Base-by-base conservation (phyloP, 2,797 vertebrate genomes). In the Pipistrellus nathusii region DNA sequence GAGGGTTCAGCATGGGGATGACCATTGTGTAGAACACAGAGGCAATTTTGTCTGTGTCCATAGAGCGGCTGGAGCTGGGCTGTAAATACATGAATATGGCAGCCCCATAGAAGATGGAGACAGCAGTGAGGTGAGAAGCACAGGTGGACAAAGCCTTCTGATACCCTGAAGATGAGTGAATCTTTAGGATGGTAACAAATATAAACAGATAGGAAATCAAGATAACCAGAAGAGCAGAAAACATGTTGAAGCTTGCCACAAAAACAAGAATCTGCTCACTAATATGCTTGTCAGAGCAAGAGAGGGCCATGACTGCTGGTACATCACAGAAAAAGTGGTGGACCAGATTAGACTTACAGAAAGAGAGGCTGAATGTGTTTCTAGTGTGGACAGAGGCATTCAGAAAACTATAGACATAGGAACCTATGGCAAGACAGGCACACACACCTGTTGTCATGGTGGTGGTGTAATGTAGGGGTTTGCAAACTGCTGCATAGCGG, bases 291-390 rank as follows among this genome's bases (percentile, higher is more conserved):
- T 77, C 51, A 35, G 93, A 88, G 9, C 59, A 94, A 83, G 88
- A 83, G 1, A 87, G 51, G 35, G 51, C 12, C 84, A 83, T 71
- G 51, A 77, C 59, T 25, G 32, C 69, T 30, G 88, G 41, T 18
- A 91, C 2, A 15, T 91, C 69, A 46, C 84, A 94, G 84, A 87
- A 94, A 71, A 87, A 85, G 80, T 84, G 76, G 30, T 82, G 76
- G 11, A 93, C 3, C 17, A 53, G 7, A 76, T 51, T 82, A 38
- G 48, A 87, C 41, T 11, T 32, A 75, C 68, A 94, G 27, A 84
- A 84, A n/a, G 85, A 82, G 27, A 94, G 66, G 2, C 14, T 21
- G 68, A 91, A 76, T 0, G 27, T 82, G n/a, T 94, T 0, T 1
- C 12, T 25, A 32, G 10, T 41, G 15, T 91, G 68, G 21, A 91